Base-by-base conservation (phyloP, 2,797 vertebrate species). In the Acanthurus lineatus region DNA sequence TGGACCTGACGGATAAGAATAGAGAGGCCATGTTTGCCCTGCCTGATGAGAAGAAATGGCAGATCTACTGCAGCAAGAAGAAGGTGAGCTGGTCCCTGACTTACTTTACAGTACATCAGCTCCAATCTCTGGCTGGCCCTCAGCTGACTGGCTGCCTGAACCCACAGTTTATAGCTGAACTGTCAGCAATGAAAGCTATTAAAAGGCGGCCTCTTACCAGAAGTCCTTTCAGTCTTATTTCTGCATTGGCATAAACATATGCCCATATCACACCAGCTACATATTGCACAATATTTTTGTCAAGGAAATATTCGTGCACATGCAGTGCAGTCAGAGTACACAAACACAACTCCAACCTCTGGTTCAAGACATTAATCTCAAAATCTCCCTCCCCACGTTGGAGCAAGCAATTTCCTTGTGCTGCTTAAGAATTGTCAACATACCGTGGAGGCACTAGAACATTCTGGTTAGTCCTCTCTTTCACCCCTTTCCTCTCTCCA, bases 1-100 rank as follows among this genome's bases (percentile, higher is more conserved):
- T 99, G 95, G 97, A 99, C 91, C 96, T 99, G 91, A 98, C 97
- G 0, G 97, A 99, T 90, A 98, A 98, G 93, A 99, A 99, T 94
- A 94, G 97, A 87, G 97, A 98, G 92, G 98, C 97, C 69, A 97
- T 99, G 96, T 99, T 99, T 79, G 97, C 98, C 22, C 95, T 99
- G 84, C 97, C 98, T 0, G 96, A 97, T 3, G 98, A 99, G 95
- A 99, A 99, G 95, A 99, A 99, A 95, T 99, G 98, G 98, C 98
- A 99, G 92, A 99, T 99, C 87, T 99, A 98, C 89, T 99, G 97
- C 96, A 99, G 97, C 96, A 99, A 99, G 92, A 99, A 98, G 89
- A 99, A 99, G 97, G 98, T 98, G 87, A 90, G 94, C 85, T n/a
- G 15, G 5, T 47, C 65, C 68, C 58, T 54, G 60, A 45, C 22